Evolutionary conservation across 2,797 vertebrate genomes (phyloP).

Genomic region (Falco concolor): DNA sequence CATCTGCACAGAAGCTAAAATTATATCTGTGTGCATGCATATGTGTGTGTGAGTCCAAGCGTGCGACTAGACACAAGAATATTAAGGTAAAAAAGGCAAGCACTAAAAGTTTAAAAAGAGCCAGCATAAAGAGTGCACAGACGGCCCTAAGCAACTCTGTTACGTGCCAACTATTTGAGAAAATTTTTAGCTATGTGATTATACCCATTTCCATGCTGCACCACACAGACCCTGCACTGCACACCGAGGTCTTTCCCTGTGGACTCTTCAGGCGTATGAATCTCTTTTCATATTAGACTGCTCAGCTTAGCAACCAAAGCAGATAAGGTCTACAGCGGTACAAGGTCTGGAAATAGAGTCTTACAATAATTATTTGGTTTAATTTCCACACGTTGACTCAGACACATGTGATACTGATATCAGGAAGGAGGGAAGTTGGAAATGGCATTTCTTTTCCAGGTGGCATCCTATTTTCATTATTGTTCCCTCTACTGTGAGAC

Average conservation of each 20-base stretch:
- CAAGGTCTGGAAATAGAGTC: neutral
- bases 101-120: neutral
- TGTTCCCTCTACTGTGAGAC: neutral
- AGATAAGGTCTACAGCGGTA: neutral
- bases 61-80: neutral
- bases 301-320: neutral
- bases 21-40: neutral
- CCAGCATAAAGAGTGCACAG: neutral
- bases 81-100: neutral
- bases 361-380: neutral
- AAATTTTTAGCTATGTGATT: neutral
- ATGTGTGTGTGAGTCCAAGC: neutral
- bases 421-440: neutral
- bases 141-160: neutral
- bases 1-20: neutral
- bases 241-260: neutral
- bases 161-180: neutral
- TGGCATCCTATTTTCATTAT: neutral
- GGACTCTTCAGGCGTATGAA: neutral
- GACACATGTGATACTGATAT: fast-evolving
- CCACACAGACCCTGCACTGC: neutral
- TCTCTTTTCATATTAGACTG: neutral
- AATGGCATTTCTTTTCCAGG: neutral
- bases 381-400: neutral
- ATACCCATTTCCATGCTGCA: neutral